Evolutionary conservation across 2,113 vertebrate species (phyloP), one percentile per base, ranked within the genome.

Genomic region (Accipiter virgatus): DNA sequence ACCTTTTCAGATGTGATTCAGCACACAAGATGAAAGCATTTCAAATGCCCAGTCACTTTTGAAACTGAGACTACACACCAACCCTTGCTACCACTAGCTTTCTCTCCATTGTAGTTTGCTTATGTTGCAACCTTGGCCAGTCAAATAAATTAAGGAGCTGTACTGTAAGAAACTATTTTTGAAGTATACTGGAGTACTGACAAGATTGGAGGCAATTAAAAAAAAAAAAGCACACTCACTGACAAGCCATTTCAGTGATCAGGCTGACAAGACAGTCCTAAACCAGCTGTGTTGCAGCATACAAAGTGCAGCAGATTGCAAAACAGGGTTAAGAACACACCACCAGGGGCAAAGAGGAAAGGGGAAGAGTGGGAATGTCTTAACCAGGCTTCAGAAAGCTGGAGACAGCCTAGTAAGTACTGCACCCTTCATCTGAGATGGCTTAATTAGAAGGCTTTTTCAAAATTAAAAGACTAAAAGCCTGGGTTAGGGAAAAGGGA

Each of bases 101-200:
- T 43, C 42, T 45, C 34, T 66, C 16, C 13, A 53, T 6, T 3
- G 1, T 18, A 66, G 48, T 47, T 73, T 65, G 21, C 13, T 89
- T 21, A 70, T 15, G 23, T 21, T 84, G 34, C 0, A 1, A 13
- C 14, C 21, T 65, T 1, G 0, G 31, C 7, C 23, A 42, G 21
- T 32, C 23, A 74, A 27, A 17, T 70, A 43, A 63, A 85, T 34
- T 81, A 70, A 75, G 48, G 7, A 86, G 9, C 16, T 31, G 23
- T 16, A 25, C 23, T 25, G 4, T 16, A 74, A 91, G 31, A 84
- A 62, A 1, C 0, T 0, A 25, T 25, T 62, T 68, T 45, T 61
- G 3, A 88, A 77, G 40, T 43, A 58, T 34, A 8, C 10, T 56
- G 8, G 6, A 55, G 23, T 52, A 77, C 38, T 68, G 27, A 61